Conservation (phyloP, 2,113 vertebrate genomes). For the Semnornis frantzii region DNA sequence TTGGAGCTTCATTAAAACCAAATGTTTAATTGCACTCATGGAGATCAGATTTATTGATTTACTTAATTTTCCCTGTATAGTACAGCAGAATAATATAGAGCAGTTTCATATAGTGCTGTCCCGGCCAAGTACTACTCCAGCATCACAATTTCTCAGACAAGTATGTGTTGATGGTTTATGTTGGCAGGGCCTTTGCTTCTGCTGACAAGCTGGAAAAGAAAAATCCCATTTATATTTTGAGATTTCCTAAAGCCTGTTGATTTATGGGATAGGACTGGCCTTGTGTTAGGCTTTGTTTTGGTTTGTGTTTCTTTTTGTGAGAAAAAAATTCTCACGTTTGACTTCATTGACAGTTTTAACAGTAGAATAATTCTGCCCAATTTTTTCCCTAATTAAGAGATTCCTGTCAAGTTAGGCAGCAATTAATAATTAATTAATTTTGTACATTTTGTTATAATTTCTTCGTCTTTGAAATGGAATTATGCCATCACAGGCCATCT, state of each 20-base stretch:
- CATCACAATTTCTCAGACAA: constrained; percentile 66
- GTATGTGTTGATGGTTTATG: constrained; percentile 67
- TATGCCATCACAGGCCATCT: neutral
- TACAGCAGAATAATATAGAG: constrained; percentile 45
- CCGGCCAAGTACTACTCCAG: constrained; percentile 56
- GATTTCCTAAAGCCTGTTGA: constrained; percentile 69
- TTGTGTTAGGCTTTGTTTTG: constrained; percentile 19
- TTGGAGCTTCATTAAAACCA: constrained; percentile 61
- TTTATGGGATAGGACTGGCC: constrained; percentile 55
- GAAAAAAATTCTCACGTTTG: neutral
- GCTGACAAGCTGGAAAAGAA: constrained; percentile 70
- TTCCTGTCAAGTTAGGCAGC: neutral
- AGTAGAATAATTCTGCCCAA: constrained; percentile 11
- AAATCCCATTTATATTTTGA: constrained; percentile 71
- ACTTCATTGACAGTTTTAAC: neutral
- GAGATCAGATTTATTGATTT: constrained; percentile 61
- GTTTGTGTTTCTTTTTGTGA: neutral
- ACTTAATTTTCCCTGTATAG: neutral
- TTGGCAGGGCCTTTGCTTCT: constrained; percentile 67
- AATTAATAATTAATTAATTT: neutral
- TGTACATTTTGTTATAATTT: neutral
- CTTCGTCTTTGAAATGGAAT: neutral
- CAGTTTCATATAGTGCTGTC: constrained; percentile 18
- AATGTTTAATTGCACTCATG: constrained; percentile 58
- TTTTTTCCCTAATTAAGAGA: neutral